Conservation (phyloP, 2,113 vertebrate species). For the Sprattus sprattus region DNA sequence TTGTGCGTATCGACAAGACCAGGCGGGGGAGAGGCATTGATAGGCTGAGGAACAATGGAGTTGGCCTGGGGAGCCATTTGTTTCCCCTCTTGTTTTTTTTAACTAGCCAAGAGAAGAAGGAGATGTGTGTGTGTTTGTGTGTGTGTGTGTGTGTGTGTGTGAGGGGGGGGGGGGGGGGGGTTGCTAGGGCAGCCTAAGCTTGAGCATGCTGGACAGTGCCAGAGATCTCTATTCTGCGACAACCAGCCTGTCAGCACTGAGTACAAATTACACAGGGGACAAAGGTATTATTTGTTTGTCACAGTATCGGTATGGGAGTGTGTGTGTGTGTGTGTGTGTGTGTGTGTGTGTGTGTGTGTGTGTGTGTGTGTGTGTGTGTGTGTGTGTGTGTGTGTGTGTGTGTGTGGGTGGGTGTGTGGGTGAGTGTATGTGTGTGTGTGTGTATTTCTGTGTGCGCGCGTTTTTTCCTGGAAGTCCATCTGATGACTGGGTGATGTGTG, state of each 20-base stretch:
- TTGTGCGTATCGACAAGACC: slow-evolving; percentile 70
- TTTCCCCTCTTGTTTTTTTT: slow-evolving; percentile 60
- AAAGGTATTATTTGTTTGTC: slow-evolving; percentile 69
- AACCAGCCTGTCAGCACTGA: slow-evolving; percentile 54
- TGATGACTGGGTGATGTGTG: too few relatives aligned
- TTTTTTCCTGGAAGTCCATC: too few relatives aligned
- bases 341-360: background rate
- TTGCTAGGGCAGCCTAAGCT: slow-evolving; percentile 42
- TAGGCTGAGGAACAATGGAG: slow-evolving; percentile 69
- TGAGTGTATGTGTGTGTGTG: background rate
- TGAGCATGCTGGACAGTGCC: slow-evolving; percentile 58
- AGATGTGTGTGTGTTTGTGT: slow-evolving; percentile 47
- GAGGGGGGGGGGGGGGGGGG: background rate
- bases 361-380: background rate
- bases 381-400: background rate
- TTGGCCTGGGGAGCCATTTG: slow-evolving; percentile 65
- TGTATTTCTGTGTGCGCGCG: background rate
- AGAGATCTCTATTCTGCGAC: slow-evolving; percentile 43
- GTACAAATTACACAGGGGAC: slow-evolving; percentile 66
- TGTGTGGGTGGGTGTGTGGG: too few relatives aligned
- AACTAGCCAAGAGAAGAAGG: slow-evolving; percentile 59
- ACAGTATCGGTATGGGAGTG: slow-evolving; percentile 59
- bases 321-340: background rate
- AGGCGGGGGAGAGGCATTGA: slow-evolving; percentile 68
- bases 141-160: background rate